Percentiles rank a stretch among this genome's conserved stretches.
These are phyloP conservation scores for Eremophila alpestris DNA, from an alignment of 2,797 vertebrate species.

Conservation along the genomic window DNA sequence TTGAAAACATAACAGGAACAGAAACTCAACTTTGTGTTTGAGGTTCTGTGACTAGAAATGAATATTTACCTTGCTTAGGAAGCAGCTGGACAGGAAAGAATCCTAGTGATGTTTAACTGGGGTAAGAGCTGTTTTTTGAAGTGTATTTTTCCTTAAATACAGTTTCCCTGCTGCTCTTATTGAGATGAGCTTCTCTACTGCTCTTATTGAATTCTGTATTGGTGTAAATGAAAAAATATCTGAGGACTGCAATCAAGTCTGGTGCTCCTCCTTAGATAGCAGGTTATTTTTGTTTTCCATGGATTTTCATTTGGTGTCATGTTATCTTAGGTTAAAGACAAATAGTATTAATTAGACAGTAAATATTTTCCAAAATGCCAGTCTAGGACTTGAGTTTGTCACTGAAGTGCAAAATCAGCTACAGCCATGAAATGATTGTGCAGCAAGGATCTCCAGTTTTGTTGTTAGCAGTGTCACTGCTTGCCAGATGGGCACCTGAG, in stretches of 20 bases:
- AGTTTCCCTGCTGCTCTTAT: not conserved
- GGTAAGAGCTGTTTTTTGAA: not conserved
- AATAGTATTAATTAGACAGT: not conserved
- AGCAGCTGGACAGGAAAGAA: conserved; percentile 6
- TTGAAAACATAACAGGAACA: not conserved
- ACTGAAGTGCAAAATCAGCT: conserved; percentile 9
- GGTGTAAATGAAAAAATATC: not conserved
- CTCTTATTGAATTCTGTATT: not conserved
- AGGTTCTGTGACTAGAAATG: not conserved
- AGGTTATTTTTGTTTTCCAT: not conserved
- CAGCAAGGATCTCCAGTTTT: not conserved
- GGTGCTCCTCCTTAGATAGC: not conserved
- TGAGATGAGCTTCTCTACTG: not conserved
- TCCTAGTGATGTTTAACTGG: not conserved
- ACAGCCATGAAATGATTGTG: not conserved
- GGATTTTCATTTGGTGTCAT: not conserved
- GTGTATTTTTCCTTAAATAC: not conserved
- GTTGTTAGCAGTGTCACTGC: not conserved
- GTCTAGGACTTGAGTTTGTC: not conserved
- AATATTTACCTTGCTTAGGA: not conserved
- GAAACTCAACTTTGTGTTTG: not conserved
- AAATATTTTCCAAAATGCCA: not conserved
- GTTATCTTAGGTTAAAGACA: not conserved
- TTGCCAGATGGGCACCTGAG: not conserved
- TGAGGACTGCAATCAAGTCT: not conserved